Evolutionary conservation across 2,888 invertebrate genomes (phyloP).

Genomic region (Rhingia campestris): DNA sequence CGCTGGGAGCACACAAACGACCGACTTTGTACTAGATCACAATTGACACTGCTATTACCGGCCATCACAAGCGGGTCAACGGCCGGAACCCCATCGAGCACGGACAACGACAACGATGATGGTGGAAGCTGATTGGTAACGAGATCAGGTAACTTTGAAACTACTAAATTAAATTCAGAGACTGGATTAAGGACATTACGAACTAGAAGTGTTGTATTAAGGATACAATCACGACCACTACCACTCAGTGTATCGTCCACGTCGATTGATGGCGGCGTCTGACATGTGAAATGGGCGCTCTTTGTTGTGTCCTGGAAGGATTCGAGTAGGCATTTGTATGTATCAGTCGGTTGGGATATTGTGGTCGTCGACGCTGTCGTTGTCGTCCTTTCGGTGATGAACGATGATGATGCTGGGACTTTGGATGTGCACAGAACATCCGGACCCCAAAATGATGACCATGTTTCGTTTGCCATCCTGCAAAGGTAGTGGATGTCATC

Average conservation of each 20-base stretch:
- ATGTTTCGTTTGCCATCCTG: conserved; percentile 76
- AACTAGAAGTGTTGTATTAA: conserved; percentile 78
- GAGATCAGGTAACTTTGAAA: conserved; percentile 76
- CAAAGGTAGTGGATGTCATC: conserved; percentile 76
- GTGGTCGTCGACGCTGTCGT: conserved; percentile 13
- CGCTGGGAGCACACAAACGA: conserved; percentile 74
- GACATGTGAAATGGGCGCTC: conserved; percentile 77
- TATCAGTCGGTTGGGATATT: conserved; percentile 69
- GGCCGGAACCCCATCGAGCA: conserved; percentile 45
- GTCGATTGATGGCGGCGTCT: conserved; percentile 24
- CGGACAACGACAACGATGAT: conserved; percentile 45
- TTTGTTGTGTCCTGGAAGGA: conserved; percentile 76
- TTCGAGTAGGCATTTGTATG: conserved; percentile 80
- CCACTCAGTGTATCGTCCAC: conserved; percentile 52
- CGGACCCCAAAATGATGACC: conserved; percentile 77
- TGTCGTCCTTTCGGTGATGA: conserved; percentile 4
- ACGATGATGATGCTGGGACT: conserved; percentile 19
- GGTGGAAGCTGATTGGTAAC: conserved; percentile 68
- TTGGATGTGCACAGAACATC: conserved; percentile 77
- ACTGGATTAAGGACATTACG: conserved; percentile 78
- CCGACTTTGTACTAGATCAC: conserved; percentile 75
- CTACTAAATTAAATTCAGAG: conserved; percentile 80
- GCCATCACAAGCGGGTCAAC: conserved; percentile 73
- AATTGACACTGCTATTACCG: conserved; percentile 73
- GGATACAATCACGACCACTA: conserved; percentile 75